Percentiles rank a stretch among this genome's conserved stretches.
Evolutionary conservation across 2,113 vertebrate genomes (phyloP).

Genomic region (Chloebia gouldiae): DNA sequence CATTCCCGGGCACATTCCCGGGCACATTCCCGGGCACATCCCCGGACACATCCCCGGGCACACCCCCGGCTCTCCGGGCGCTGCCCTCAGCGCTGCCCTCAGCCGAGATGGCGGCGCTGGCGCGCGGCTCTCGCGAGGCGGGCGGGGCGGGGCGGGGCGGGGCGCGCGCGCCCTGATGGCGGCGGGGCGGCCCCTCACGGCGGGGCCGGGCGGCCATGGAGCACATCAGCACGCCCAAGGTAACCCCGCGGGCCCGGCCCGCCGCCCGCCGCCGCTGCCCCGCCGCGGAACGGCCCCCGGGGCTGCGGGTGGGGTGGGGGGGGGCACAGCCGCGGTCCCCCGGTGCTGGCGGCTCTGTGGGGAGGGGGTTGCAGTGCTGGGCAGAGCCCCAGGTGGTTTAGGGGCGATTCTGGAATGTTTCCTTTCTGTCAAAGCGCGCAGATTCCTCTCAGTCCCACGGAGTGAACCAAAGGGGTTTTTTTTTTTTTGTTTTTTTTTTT

Average conservation of each 20-base stretch:
- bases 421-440: rapidly evolving
- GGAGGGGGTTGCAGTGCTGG: rapidly evolving
- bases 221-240: constrained; percentile 71
- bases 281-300: not conserved
- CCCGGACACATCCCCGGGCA: not conserved
- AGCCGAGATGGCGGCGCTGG: not conserved
- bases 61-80: not conserved
- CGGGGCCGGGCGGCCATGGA: constrained; percentile 51
- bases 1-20: too few relatives aligned
- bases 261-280: too few relatives aligned
- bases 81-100: not conserved
- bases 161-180: not conserved
- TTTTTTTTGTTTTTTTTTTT: too few relatives aligned
- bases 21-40: too few relatives aligned
- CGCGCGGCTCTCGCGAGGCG: constrained; percentile 14
- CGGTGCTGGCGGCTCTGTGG: rapidly evolving
- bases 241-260: not conserved
- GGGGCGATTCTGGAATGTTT: rapidly evolving
- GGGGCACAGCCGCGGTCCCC: not conserved
- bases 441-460: rapidly evolving
- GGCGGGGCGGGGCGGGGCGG: not conserved
- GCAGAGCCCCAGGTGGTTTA: rapidly evolving
- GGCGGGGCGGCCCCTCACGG: not conserved
- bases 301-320: too few relatives aligned
- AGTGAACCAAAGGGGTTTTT: not conserved